These are phyloP conservation scores for Girardia tigrina DNA, from an alignment of 2,888 invertebrate species.

Conservation along the genomic window DNA sequence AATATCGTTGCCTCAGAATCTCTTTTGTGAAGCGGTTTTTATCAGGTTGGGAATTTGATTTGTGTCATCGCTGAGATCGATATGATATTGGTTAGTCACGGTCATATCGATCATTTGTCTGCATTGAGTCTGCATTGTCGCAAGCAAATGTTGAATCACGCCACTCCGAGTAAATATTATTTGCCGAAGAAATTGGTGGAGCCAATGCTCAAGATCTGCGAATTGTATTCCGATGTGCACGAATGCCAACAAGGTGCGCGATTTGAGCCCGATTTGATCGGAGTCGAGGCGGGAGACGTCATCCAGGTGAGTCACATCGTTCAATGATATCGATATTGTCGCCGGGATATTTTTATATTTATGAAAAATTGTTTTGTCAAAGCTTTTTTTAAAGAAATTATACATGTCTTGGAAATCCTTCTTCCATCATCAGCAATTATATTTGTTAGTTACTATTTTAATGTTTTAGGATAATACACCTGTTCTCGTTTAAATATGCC, in stretches of 20 bases:
- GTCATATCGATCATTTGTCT: conserved; percentile 45
- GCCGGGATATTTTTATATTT: not conserved
- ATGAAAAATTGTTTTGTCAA: too few species aligned
- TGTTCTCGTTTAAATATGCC: too few species aligned
- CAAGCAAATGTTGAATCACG: conserved; percentile 40
- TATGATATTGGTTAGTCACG: conserved; percentile 39
- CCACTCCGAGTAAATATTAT: conserved; percentile 42
- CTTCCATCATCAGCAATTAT: too few species aligned
- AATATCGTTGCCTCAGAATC: not conserved
- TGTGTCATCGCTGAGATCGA: not conserved
- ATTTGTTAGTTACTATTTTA: too few species aligned
- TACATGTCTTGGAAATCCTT: too few species aligned
- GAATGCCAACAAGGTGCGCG: conserved; percentile 38
- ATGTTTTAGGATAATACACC: too few species aligned
- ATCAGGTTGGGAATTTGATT: not conserved
- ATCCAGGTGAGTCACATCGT: not conserved
- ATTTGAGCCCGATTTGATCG: conserved; percentile 39
- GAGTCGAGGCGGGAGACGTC: conserved; percentile 39
- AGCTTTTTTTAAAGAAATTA: too few species aligned
- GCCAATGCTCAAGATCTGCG: conserved; percentile 39
- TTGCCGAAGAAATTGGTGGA: conserved; percentile 41
- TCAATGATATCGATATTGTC: not conserved
- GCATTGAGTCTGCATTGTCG: conserved; percentile 42
- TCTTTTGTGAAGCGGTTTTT: not conserved
- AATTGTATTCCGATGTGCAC: conserved; percentile 39